Conservation (phyloP, 2,113 vertebrate species). For the Bambusicola thoracicus region DNA sequence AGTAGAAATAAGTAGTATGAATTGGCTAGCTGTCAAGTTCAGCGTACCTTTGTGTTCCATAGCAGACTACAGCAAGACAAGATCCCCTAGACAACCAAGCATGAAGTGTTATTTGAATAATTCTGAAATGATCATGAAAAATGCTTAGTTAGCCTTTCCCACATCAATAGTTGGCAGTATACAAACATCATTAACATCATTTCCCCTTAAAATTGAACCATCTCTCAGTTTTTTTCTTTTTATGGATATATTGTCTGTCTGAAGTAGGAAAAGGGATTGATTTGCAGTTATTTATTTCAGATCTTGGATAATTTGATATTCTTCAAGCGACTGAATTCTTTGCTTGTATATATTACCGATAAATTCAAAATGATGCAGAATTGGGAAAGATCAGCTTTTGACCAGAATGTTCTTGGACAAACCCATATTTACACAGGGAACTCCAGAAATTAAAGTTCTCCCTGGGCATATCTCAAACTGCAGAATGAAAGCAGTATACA, state of each 20-base stretch:
- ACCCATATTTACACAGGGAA: not conserved
- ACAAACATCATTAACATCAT: slow-evolving; percentile 4
- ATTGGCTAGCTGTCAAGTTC: not conserved
- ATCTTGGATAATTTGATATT: slow-evolving; percentile 5
- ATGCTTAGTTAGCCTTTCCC: slow-evolving; percentile 10
- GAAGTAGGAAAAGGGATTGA: slow-evolving; percentile 3
- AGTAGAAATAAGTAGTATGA: not conserved
- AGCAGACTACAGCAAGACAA: not conserved
- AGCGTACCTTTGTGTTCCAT: not conserved
- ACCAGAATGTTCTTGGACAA: not conserved
- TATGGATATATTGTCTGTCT: slow-evolving; percentile 14
- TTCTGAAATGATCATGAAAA: not conserved
- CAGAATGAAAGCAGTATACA: not conserved
- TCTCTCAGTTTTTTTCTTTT: slow-evolving; percentile 7
- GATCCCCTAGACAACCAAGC: not conserved
- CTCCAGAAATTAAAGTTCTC: not conserved
- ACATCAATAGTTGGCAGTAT: slow-evolving; percentile 5
- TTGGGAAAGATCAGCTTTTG: not conserved
- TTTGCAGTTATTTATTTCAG: slow-evolving; percentile 20
- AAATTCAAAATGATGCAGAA: not conserved
- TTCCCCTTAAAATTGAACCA: not conserved
- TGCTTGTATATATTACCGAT: not conserved
- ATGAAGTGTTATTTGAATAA: slow-evolving; percentile 5
- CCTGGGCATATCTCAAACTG: not conserved
- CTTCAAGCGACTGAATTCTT: slow-evolving; percentile 14